phyloP scores from a whole-genome alignment of 2,113 vertebrate genomes.

The Enhydra lutris region DNA sequence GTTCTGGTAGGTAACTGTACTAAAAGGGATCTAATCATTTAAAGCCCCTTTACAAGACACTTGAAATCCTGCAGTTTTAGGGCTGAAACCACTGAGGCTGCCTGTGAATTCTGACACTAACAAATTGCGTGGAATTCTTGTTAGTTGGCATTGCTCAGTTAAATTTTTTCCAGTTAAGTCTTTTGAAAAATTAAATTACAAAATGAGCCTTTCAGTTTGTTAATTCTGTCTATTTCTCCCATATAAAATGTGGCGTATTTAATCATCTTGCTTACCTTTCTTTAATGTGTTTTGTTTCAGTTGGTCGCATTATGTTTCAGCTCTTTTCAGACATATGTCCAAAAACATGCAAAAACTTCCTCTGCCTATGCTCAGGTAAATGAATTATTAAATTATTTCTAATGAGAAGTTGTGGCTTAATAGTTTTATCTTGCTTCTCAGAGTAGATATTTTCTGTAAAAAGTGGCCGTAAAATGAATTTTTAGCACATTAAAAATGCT shows the following conservation, averaged over 20 bases:
- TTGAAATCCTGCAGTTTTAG: background rate
- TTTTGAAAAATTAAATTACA: background rate
- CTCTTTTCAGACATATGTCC: slow-evolving; percentile 98
- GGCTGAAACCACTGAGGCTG: background rate
- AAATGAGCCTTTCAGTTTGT: background rate
- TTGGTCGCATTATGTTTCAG: slow-evolving; percentile 98
- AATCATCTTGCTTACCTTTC: slow-evolving; percentile 14
- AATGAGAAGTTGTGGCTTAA: background rate
- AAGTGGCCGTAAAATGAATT: background rate
- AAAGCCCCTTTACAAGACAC: background rate
- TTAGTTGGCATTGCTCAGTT: background rate
- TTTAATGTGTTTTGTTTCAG: slow-evolving; percentile 79
- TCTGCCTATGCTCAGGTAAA: slow-evolving; percentile 96
- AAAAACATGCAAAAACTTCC: slow-evolving; percentile 99
- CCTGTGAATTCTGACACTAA: background rate
- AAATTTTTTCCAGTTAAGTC: background rate
- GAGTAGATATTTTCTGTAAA: slow-evolving; percentile 19
- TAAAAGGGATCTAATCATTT: background rate
- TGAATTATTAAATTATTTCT: slow-evolving; percentile 56
- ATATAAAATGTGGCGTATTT: background rate
- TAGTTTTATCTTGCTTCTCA: slow-evolving; percentile 16
- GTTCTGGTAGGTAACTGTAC: background rate
- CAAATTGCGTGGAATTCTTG: background rate
- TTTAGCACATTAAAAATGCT: background rate
- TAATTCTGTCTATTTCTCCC: background rate